These are phyloP conservation scores for Trinectes maculatus DNA, from an alignment of 2,113 vertebrate species.

Conservation along the genomic window DNA sequence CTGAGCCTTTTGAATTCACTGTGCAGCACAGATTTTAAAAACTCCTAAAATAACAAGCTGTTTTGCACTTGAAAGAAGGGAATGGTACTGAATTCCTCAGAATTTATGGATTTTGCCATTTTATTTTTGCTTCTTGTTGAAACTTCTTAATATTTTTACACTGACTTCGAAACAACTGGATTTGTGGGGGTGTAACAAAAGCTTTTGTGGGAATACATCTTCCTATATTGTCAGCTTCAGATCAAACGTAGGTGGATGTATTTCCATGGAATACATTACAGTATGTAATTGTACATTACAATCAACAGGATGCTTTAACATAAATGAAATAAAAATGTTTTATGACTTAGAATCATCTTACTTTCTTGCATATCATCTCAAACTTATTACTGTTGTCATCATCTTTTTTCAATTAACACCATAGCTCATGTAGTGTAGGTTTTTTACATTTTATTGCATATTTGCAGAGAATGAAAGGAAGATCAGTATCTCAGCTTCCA, in stretches of 20 bases:
- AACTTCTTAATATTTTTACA: conserved; percentile 52
- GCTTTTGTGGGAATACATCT: not conserved
- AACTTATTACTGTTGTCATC: conserved; percentile 20
- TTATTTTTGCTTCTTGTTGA: conserved; percentile 48
- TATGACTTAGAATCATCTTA: conserved; percentile 9
- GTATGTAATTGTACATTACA: conserved; percentile 60
- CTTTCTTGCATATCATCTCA: conserved; percentile 4
- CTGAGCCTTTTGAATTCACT: conserved; percentile 65
- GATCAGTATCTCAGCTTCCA: conserved; percentile 27
- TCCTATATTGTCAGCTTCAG: not conserved
- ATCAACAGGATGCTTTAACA: conserved; percentile 31
- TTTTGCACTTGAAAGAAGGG: conserved; percentile 78
- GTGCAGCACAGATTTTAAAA: conserved; percentile 53
- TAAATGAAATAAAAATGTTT: conserved; percentile 41
- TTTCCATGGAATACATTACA: conserved; percentile 46
- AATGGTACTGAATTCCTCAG: conserved; percentile 43
- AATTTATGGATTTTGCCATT: conserved; percentile 65
- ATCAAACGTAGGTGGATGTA: not conserved
- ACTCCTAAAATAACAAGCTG: conserved; percentile 76
- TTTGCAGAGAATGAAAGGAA: conserved; percentile 30
- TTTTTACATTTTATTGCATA: conserved; percentile 47
- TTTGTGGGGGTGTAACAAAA: conserved; percentile 15
- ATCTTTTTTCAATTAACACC: conserved; percentile 57
- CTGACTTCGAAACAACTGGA: conserved; percentile 42
- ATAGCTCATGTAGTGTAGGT: conserved; percentile 1